Base-by-base conservation (phyloP, 2,797 vertebrate species). In the Chrosomus eos region DNA sequence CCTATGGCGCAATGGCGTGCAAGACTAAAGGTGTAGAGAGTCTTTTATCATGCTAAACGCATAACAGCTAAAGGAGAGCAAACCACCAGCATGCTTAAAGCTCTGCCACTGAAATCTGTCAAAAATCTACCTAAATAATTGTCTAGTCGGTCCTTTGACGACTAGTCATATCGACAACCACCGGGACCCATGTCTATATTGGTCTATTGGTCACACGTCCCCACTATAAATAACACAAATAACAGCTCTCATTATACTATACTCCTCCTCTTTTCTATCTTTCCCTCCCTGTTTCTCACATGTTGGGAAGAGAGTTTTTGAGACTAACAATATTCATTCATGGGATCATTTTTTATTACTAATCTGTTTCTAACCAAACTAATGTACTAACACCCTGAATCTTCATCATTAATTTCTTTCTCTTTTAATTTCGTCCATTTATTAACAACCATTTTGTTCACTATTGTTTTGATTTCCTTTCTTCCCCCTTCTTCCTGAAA, bases 391-490 rank as follows among this genome's bases (percentile, higher is more conserved):
- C 98, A 97, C 97, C 97, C 97, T 97, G 95, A 97, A 95, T 96
- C 96, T 96, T 95, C 97, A 98, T 97, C 97, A 91, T 98, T 97
- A 95, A 88, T 89, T 68, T 95, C 95, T 96, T 94, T 87, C 95
- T 95, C 95, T 94, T 96, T 96, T 95, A 96, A 96, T 96, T 96
- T 86, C 95, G 96, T 97, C 96, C 97, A 95, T 97, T 98, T 97
- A 95, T 96, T 96, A 95, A 96, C 95, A 96, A 94, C 93, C 93
- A 92, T 98, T 98, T 93, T 94, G 95, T 96, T 96, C 94, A 98
- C 97, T 98, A 97, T 98, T 97, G 96, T 97, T 99, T 99, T 97
- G 98, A 97, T 99, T 98, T 99, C 97, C 97, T 99, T 98, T 98
- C 93, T 95, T 60, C 88, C 85, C 89, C 89, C 80, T 86, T 85